Percentiles rank a stretch among this genome's conserved stretches.
These are phyloP conservation scores for Campoletis raptor DNA, from an alignment of 2,888 invertebrate species.

Conservation along the genomic window DNA sequence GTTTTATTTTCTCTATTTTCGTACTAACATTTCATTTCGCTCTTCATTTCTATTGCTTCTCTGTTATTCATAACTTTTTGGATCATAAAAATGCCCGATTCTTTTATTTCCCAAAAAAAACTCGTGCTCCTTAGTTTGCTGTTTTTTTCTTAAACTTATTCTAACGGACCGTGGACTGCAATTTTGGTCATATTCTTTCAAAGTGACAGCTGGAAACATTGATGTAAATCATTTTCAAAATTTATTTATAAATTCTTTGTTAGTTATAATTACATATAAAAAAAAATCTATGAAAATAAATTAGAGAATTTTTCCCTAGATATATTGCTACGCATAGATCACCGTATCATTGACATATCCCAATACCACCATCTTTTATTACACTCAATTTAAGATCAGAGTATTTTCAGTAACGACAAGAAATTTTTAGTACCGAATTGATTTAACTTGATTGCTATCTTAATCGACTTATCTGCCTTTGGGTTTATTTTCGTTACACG, in stretches of 20 bases:
- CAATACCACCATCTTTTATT: background rate
- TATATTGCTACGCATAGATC: background rate
- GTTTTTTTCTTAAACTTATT: background rate
- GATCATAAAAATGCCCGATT: background rate
- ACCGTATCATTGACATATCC: background rate
- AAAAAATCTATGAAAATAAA: background rate
- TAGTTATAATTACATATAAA: background rate
- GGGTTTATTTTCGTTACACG: background rate
- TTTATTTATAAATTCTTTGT: too few relatives aligned
- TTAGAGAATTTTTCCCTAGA: background rate
- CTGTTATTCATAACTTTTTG: background rate
- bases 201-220: background rate
- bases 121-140: background rate
- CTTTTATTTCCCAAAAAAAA: background rate
- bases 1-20: conserved; percentile 57
- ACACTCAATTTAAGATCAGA: background rate
- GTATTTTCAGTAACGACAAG: background rate
- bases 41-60: conserved; percentile 2
- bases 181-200: background rate
- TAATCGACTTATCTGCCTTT: background rate
- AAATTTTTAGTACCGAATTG: background rate
- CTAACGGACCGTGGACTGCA: background rate
- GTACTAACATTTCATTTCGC: conserved; percentile 32
- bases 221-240: too few relatives aligned
- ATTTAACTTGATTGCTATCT: background rate